Conservation (phyloP, 2,888 invertebrate species). For the Formica aserva region DNA sequence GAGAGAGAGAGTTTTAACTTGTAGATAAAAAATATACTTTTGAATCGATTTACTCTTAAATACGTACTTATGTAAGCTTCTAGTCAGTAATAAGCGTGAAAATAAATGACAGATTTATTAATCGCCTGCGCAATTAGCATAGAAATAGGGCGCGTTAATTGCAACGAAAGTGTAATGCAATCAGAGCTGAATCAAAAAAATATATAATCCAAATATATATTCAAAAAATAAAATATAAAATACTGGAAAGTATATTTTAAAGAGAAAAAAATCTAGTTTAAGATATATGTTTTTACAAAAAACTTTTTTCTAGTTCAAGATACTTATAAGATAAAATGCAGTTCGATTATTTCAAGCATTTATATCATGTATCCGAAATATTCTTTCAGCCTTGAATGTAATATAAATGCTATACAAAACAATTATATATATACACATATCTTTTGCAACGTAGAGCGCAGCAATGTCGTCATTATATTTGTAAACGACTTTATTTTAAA, state of each 20-base stretch:
- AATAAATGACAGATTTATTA: constrained; percentile 4
- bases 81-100: constrained; percentile 56
- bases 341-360: neutral
- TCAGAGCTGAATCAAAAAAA: neutral
- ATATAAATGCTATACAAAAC: neutral
- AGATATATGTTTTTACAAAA: neutral
- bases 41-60: neutral
- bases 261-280: neutral
- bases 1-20: neutral
- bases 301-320: neutral
- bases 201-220: neutral
- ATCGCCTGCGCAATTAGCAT: neutral
- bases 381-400: neutral
- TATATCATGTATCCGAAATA: constrained; percentile 6
- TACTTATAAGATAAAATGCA: neutral
- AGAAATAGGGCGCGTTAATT: neutral
- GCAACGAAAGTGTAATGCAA: constrained; percentile 61
- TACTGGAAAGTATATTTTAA: neutral
- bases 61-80: constrained; percentile 57
- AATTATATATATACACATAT: neutral
- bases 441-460: neutral
- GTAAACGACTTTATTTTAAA: constrained; percentile 52
- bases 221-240: neutral
- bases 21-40: constrained; percentile 21
- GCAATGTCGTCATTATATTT: constrained; percentile 25